A percentile compares a stretch with the other conserved stretches of the same genome.
phyloP scores from a whole-genome alignment of 2,113 vertebrate genomes.

The Tursiops truncatus region DNA sequence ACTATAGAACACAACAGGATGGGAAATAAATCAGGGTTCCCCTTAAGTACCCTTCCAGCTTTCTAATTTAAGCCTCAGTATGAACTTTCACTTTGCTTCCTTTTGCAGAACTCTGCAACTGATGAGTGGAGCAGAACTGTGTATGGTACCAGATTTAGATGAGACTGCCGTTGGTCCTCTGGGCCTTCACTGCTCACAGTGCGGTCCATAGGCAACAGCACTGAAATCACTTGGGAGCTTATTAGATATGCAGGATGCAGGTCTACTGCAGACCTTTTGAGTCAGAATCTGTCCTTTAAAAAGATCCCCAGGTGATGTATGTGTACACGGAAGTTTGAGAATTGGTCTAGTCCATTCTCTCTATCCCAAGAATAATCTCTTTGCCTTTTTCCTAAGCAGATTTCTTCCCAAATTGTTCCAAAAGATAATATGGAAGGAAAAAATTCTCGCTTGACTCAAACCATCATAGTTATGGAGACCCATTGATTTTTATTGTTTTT shows the following conservation, averaged over 20 bases:
- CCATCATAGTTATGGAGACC: not conserved
- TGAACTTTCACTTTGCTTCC: not conserved
- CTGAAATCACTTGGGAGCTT: not conserved
- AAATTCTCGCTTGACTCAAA: not conserved
- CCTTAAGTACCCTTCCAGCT: not conserved
- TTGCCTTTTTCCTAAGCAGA: not conserved
- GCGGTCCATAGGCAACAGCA: not conserved
- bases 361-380: not conserved
- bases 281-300: not conserved
- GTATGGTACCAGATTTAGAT: not conserved
- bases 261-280: not conserved
- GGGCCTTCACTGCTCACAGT: not conserved
- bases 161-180: not conserved
- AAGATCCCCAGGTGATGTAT: not conserved
- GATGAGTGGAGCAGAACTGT: not conserved
- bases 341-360: not conserved
- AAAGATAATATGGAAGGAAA: not conserved
- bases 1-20: not conserved
- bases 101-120: not conserved
- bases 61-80: conserved; percentile 19
- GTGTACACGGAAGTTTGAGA: not conserved
- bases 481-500: not conserved
- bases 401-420: not conserved
- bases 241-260: not conserved
- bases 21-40: not conserved